A percentile compares a stretch with the other conserved stretches of the same genome.
These are phyloP conservation scores for Drosophila triauraria DNA, from an alignment of 1,140 invertebrate species.

Conservation along the genomic window DNA sequence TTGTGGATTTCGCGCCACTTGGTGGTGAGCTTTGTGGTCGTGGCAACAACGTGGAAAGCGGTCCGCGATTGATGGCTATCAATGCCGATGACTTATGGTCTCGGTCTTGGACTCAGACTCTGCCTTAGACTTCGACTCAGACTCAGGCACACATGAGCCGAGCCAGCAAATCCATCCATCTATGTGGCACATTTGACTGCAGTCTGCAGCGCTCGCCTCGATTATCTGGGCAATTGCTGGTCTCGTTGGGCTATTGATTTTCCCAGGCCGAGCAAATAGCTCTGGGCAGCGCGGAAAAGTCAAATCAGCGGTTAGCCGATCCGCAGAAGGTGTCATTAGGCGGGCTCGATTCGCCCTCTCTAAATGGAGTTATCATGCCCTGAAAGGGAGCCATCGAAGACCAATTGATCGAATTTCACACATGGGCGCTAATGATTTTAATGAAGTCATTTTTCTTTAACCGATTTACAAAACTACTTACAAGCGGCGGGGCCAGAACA, in stretches of 20 bases:
- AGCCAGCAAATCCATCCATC: constrained; percentile 65
- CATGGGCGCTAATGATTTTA: constrained; percentile 85
- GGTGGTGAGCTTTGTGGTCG: constrained; percentile 43
- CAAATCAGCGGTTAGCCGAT: constrained; percentile 45
- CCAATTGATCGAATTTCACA: constrained; percentile 83
- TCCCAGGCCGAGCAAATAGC: constrained; percentile 71
- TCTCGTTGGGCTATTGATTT: constrained; percentile 66
- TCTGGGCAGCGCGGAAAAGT: constrained; percentile 37
- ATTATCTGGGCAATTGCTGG: constrained; percentile 56
- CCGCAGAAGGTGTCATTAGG: constrained; percentile 41
- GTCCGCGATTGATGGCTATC: constrained; percentile 81
- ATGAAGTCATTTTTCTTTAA: constrained; percentile 85
- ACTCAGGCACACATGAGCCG: constrained; percentile 12
- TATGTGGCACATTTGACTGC: constrained; percentile 70
- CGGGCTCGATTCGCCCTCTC: constrained; percentile 18
- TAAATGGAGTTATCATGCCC: constrained; percentile 21
- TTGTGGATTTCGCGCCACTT: constrained; percentile 76
- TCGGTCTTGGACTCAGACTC: neutral
- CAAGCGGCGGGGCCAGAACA: constrained; percentile 65
- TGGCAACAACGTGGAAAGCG: constrained; percentile 59
- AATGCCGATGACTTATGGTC: constrained; percentile 80
- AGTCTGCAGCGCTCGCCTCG: constrained; percentile 45
- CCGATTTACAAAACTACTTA: constrained; percentile 84
- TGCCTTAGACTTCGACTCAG: neutral
- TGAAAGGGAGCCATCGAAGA: constrained; percentile 18